These are phyloP conservation scores for Glareola pratincola DNA, from an alignment of 2,113 vertebrate genomes.

Conservation along the genomic window DNA sequence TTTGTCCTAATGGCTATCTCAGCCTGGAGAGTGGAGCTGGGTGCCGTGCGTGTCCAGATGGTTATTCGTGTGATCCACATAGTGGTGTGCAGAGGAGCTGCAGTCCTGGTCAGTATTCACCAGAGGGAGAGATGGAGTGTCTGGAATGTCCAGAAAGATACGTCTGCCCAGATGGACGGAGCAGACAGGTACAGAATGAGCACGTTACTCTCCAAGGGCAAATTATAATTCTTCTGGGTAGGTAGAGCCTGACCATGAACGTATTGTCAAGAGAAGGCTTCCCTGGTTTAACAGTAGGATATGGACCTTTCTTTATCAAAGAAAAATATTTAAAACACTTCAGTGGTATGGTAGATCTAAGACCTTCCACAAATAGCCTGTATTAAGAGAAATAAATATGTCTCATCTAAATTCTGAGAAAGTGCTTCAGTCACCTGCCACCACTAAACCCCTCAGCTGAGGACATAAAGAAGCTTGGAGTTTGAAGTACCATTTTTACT, in stretches of 20 bases:
- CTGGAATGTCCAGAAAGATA: conserved; percentile 74
- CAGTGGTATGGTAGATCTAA: too few species aligned
- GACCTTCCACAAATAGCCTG: background rate
- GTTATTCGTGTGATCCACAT: conserved; percentile 74
- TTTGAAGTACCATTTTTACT: background rate
- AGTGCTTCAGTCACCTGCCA: background rate
- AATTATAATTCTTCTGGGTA: rapidly evolving
- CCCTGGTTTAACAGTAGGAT: background rate
- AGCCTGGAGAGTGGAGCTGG: conserved; percentile 77
- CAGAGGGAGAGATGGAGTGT: conserved; percentile 78
- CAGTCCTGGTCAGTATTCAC: conserved; percentile 75
- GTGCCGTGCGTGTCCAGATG: conserved; percentile 80
- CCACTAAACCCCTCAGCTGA: background rate
- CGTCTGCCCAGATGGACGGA: conserved; percentile 74
- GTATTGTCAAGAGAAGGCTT: background rate
- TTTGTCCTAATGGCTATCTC: conserved; percentile 78
- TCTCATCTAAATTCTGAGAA: background rate
- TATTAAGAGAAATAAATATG: background rate
- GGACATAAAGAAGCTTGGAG: background rate
- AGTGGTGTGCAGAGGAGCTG: conserved; percentile 71
- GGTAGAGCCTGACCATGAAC: background rate
- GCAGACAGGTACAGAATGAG: conserved; percentile 57
- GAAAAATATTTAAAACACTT: background rate
- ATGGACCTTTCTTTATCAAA: background rate
- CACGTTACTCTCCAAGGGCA: rapidly evolving